Evolutionary conservation across 2,113 vertebrate genomes (phyloP).

Genomic region (Galbula dea): DNA sequence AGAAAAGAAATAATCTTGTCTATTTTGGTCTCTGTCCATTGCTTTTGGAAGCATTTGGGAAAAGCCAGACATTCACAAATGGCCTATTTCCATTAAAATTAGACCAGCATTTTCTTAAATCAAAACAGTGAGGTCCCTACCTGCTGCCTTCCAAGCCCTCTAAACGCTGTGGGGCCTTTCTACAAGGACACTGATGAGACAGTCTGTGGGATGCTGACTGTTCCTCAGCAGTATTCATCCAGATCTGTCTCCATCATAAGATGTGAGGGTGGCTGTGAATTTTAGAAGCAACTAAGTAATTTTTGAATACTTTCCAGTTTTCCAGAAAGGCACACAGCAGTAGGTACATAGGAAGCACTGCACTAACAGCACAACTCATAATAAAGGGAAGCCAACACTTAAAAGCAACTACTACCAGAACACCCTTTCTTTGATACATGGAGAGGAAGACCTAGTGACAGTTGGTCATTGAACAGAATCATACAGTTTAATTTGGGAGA

Average conservation of each 20-base stretch:
- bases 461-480: neutral
- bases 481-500: no score
- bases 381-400: neutral
- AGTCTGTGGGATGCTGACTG: neutral
- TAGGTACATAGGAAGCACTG: neutral
- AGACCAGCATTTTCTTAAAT: neutral
- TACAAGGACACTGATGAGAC: neutral
- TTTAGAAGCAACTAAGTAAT: neutral
- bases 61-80: neutral
- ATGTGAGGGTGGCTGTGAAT: neutral
- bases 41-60: neutral
- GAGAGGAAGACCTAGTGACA: neutral
- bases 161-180: neutral
- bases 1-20: no score
- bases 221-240: neutral
- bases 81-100: neutral
- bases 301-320: neutral
- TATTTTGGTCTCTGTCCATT: neutral
- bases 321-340: neutral
- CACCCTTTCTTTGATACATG: neutral
- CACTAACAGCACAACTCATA: neutral
- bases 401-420: neutral
- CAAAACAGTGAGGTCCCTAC: neutral
- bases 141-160: neutral
- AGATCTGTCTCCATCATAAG: neutral